Base-by-base conservation (phyloP, 64 coral and sea anemone species). In the Porites lutea region DNA sequence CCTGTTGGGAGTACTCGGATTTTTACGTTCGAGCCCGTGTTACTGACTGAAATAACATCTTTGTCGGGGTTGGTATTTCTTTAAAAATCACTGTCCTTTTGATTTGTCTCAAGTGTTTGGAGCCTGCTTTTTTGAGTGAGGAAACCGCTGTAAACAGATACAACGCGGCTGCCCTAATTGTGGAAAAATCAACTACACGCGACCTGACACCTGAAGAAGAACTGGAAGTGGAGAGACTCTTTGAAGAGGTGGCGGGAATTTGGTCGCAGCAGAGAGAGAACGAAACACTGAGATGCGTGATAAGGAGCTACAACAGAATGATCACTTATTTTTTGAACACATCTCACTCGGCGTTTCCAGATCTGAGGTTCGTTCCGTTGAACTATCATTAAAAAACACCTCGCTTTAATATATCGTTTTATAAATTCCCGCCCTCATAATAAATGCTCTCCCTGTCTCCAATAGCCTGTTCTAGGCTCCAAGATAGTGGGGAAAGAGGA, bases 121-220 rank as follows among this genome's bases (percentile, higher is more conserved):
- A 88, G 19, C 37, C 10, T 52, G 86, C 79, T 59, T 55, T 22
- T 11, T 46, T 76, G 2, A 47, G 86, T 18, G 92, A 89, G 82
- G 92, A 93, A 51, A 93, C 86, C 10, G 92, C 92, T 49, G 86
- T 89, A 2, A 93, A 93, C 67, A 52, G 58, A 13, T 93, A 93
- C 58, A 93, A 93, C 55, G 37, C n/a, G 45, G 92, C 85, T 9
- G 92, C 92, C 10, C 48, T 93, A 48, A 52, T 88, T 3, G 45
- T 76, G 27, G 86, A 88, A 44, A 93, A 65, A 59, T 63, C 75
- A 61, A 86, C 86, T 12, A 65, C 8, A 5, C 3, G n/a, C 54
- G 51, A 52, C 4, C 57, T 93, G 13, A 49, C 75, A 65, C 2
- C 13, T 4, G 46, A n/a, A 2, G 76, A 93, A 18, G 78, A 75